phyloP scores from a whole-genome alignment of 2,888 invertebrate genomes.

The Chymomyza procnemis region DNA sequence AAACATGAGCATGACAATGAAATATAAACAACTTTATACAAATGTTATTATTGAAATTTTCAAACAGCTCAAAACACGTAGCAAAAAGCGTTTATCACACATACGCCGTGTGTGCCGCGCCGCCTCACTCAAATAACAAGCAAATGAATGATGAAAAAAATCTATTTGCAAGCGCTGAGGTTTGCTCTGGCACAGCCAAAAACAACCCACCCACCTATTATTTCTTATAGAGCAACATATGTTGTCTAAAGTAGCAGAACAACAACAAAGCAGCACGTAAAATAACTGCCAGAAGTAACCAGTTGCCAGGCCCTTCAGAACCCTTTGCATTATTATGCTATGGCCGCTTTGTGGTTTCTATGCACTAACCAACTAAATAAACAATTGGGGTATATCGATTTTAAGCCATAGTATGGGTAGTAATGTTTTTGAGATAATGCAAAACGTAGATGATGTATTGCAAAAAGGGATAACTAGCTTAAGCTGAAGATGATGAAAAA shows the following conservation, averaged over 20 bases:
- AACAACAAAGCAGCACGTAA: not conserved
- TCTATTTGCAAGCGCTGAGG: slow-evolving; percentile 57
- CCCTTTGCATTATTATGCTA: slow-evolving; percentile 35
- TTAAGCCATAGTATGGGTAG: not conserved
- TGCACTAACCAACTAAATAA: slow-evolving; percentile 1
- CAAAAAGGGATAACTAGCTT: too few relatives aligned
- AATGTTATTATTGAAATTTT: slow-evolving; percentile 72
- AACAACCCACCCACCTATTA: not conserved
- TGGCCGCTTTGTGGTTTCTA: slow-evolving; percentile 33
- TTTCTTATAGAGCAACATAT: not conserved
- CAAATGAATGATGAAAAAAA: slow-evolving; percentile 56
- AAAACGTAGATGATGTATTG: too few relatives aligned
- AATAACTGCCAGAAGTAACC: not conserved
- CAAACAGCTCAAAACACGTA: slow-evolving; percentile 20
- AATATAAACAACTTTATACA: slow-evolving; percentile 70
- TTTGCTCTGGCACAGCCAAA: not conserved
- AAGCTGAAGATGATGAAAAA: too few relatives aligned
- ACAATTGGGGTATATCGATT: not conserved
- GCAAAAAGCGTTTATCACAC: slow-evolving; percentile 44
- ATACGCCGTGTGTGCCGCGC: slow-evolving; percentile 46
- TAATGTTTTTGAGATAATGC: too few relatives aligned
- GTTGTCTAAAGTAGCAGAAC: not conserved
- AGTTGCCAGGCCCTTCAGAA: slow-evolving; percentile 8
- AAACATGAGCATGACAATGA: slow-evolving; percentile 16
- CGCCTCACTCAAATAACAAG: slow-evolving; percentile 18